Evolutionary conservation across 2,888 invertebrate species (phyloP).

Genomic region (Eristalis intricaria): DNA sequence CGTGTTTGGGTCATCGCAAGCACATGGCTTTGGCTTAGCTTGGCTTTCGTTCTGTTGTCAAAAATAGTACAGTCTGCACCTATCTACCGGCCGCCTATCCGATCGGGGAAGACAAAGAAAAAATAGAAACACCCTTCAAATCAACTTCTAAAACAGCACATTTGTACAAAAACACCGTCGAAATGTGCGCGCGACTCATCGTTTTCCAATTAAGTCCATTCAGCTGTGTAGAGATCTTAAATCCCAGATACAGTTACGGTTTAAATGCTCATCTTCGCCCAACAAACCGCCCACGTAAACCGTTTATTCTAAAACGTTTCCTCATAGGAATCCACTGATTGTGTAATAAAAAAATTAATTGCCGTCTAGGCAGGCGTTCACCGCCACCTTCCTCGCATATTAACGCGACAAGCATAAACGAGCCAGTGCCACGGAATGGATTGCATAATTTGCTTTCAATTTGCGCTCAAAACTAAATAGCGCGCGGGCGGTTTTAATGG

Average conservation of each 20-base stretch:
- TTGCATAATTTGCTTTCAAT: slow-evolving; percentile 19
- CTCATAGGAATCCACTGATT: background rate
- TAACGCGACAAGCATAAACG: background rate
- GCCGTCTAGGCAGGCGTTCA: background rate
- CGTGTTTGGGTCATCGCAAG: too few species aligned
- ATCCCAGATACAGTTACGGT: background rate
- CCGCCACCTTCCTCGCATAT: background rate
- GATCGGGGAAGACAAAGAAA: too few species aligned
- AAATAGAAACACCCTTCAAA: too few species aligned
- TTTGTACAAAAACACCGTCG: too few species aligned
- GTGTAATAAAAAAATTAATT: background rate
- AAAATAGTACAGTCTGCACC: too few species aligned
- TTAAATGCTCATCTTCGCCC: background rate
- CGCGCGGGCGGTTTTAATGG: background rate
- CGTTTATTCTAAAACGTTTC: background rate
- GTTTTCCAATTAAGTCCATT: background rate
- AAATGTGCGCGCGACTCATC: background rate
- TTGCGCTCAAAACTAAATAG: slow-evolving; percentile 9
- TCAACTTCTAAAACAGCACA: too few species aligned
- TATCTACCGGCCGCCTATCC: too few species aligned
- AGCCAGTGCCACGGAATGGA: background rate
- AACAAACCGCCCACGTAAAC: background rate
- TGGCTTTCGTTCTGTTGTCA: too few species aligned
- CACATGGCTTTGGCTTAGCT: too few species aligned
- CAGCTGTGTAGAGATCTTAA: background rate